These are phyloP conservation scores for Drosophila meridiana DNA, from an alignment of 2,888 invertebrate species.

Conservation along the genomic window DNA sequence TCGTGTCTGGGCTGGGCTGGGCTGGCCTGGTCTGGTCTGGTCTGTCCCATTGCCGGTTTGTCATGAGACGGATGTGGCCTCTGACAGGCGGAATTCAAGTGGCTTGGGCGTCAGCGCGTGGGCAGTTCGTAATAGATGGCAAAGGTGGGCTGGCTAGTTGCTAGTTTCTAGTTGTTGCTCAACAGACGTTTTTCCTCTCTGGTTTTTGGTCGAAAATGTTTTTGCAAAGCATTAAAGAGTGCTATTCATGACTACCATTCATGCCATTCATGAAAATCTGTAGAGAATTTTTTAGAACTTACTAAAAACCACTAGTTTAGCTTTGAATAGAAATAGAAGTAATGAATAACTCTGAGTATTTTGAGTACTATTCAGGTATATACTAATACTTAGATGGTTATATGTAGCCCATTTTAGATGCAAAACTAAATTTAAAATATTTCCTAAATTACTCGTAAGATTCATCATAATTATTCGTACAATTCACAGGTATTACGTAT, in stretches of 20 bases:
- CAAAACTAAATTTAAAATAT: too few species aligned
- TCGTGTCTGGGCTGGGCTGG: conserved; percentile 21
- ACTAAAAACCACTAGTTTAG: neutral
- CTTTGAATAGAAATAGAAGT: neutral
- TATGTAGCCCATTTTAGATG: neutral
- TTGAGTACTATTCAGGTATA: neutral
- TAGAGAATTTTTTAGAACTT: neutral
- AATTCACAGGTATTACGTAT: too few species aligned
- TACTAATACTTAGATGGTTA: neutral
- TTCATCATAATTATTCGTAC: too few species aligned
- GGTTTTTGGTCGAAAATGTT: neutral
- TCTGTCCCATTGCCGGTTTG: conserved; percentile 28
- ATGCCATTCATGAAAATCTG: neutral
- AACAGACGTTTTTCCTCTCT: conserved; percentile 6
- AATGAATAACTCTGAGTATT: neutral
- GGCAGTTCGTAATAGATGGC: conserved; percentile 55
- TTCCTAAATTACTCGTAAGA: too few species aligned
- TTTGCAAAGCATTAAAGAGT: conserved; percentile 16
- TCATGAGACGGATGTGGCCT: conserved; percentile 69
- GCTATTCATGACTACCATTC: conserved; percentile 6
- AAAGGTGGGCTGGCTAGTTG: conserved; percentile 17
- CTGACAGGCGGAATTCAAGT: conserved; percentile 68
- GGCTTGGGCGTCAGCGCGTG: conserved; percentile 71
- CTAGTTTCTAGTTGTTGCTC: conserved; percentile 6
- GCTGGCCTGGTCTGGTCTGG: conserved; percentile 4